Evolutionary conservation across 2,797 vertebrate genomes (phyloP).

Genomic region (Chlorospingus flavigularis): DNA sequence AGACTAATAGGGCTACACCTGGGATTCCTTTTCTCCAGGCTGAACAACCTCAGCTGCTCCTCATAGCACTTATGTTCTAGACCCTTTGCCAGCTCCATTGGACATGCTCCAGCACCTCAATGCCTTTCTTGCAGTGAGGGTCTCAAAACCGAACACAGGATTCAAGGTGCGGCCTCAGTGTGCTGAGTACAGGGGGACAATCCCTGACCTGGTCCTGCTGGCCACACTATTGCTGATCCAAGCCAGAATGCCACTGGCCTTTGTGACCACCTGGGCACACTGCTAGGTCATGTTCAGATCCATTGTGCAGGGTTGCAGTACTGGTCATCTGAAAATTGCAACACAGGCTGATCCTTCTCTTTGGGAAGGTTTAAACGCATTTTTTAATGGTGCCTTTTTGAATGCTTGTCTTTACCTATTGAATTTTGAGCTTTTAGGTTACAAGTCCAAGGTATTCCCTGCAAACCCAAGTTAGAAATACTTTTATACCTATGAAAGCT

Average conservation of each 20-base stretch:
- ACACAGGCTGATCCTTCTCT: neutral
- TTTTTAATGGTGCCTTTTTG: neutral
- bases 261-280: neutral
- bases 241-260: neutral
- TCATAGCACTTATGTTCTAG: neutral
- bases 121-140: neutral
- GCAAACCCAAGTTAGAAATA: neutral
- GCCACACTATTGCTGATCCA: neutral
- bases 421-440: neutral
- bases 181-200: neutral
- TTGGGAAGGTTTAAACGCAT: neutral
- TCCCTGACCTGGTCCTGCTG: neutral
- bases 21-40: neutral
- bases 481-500: neutral
- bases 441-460: neutral
- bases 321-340: neutral
- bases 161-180: neutral
- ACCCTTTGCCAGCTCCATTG: neutral
- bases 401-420: neutral
- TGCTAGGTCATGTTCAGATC: neutral
- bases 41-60: neutral
- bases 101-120: accelerated
- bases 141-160: neutral
- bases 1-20: neutral
- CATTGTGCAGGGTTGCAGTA: neutral